Conservation (phyloP, 2,113 vertebrate genomes). For the Struthidea cinerea region DNA sequence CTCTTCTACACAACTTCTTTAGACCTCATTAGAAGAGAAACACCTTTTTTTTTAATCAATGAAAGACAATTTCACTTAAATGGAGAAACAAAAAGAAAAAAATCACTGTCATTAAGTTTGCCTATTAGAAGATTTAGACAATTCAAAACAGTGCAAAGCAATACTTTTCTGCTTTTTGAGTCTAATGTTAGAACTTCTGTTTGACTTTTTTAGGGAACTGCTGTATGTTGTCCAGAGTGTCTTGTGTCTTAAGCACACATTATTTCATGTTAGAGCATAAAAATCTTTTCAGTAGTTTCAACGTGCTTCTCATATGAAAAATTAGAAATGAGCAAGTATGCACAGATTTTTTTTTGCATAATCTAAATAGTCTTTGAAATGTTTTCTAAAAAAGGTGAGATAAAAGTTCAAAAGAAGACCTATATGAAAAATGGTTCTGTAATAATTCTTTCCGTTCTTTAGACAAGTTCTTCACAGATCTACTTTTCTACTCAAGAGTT, state of each 20-base stretch:
- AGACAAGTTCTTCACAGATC: neutral
- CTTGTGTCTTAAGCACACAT: neutral
- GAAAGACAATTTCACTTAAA: neutral
- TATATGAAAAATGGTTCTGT: neutral
- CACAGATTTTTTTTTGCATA: neutral
- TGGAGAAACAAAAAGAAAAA: neutral
- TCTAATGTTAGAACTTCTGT: neutral
- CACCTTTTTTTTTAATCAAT: neutral
- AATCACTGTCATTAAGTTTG: neutral
- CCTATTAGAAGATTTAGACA: neutral
- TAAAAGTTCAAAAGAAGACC: neutral
- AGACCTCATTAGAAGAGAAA: neutral
- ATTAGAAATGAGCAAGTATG: neutral
- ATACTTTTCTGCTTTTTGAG: neutral
- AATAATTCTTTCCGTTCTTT: neutral
- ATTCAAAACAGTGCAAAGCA: neutral
- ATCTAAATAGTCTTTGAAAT: neutral
- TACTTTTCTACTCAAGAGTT: neutral
- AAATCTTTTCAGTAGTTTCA: neutral
- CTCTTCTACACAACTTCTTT: neutral
- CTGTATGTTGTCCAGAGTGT: neutral
- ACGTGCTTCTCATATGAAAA: neutral
- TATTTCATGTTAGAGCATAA: neutral
- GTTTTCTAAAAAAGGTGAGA: neutral
- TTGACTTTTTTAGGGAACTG: neutral